These are phyloP conservation scores for Drosophila pallidifrons DNA, from an alignment of 1,140 invertebrate genomes.

Conservation along the genomic window DNA sequence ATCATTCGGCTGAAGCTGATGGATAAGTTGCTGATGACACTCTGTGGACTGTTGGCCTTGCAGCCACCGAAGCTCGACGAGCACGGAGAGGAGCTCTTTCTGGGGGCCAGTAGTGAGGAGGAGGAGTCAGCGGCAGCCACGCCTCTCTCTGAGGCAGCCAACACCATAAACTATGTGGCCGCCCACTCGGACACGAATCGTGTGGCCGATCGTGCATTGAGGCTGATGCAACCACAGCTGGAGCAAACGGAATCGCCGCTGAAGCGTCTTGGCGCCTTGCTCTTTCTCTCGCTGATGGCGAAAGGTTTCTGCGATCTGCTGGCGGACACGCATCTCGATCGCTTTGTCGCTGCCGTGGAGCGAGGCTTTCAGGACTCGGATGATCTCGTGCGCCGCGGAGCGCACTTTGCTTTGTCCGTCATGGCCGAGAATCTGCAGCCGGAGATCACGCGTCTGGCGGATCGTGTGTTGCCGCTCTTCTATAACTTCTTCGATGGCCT, in stretches of 20 bases:
- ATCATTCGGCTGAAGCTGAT: slow-evolving; percentile 35
- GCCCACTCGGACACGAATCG: slow-evolving; percentile 19
- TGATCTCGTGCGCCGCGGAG: slow-evolving; percentile 5
- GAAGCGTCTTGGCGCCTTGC: slow-evolving; percentile 7
- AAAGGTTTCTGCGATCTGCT: slow-evolving; percentile 33
- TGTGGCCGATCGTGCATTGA: slow-evolving; percentile 17
- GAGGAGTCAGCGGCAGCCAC: neutral
- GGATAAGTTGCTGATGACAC: slow-evolving; percentile 32
- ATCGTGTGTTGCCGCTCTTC: slow-evolving; percentile 25
- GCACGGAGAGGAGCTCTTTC: slow-evolving; percentile 29
- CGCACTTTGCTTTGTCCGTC: slow-evolving; percentile 18
- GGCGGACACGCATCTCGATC: neutral
- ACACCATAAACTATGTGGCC: slow-evolving; percentile 19
- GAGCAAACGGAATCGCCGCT: neutral
- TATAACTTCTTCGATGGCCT: slow-evolving; percentile 13
- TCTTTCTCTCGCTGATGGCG: slow-evolving; percentile 19
- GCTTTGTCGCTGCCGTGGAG: slow-evolving; percentile 15
- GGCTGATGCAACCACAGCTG: slow-evolving; percentile 33
- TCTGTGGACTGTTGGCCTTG: slow-evolving; percentile 3
- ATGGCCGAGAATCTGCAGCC: slow-evolving; percentile 41
- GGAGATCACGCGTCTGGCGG: slow-evolving; percentile 31
- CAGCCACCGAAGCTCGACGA: neutral
- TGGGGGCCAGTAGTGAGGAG: neutral
- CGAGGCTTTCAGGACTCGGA: slow-evolving; percentile 20
- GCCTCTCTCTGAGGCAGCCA: neutral